Evolutionary conservation across 1,140 invertebrate species (phyloP), one percentile per base, ranked within the genome.

Genomic region (Zaprionus ghesquierei): DNA sequence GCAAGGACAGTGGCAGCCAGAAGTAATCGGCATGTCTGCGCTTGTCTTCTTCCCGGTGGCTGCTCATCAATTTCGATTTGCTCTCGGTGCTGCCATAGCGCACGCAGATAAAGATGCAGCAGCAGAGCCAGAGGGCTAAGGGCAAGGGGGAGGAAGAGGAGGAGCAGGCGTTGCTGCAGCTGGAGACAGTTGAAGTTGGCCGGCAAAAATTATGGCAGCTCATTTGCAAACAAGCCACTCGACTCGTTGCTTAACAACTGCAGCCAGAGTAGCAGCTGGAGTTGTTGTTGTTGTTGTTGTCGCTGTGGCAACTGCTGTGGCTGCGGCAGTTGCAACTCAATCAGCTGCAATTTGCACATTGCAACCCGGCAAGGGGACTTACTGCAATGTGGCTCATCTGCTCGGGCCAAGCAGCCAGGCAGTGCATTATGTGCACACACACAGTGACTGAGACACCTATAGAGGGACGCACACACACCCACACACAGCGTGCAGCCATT

Each of bases 191-290:
- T 41, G 31, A 27, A 46, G 62, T 59, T 54, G 58, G 61, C 55
- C 69, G 56, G 49, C 49, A 65, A 79, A 86, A 86, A 87, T 87
- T 81, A 86, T 86, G 81, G 75, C 69, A 70, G 68, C 78, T 80
- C 81, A 87, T 86, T 86, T 82, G 75, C 81, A 86, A 86, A 86
- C 82, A 87, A 87, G 79, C 75, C 78, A 81, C 77, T 85, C 69
- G 59, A 77, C 53, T 46, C 35, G 50, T 64, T 69, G 64, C 75
- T 77, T 55, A 75, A 61, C 69, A 73, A 73, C 61, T 70, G 53
- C 61, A 18, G 41, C 18, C 15, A 46, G 10, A 49, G 10, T 50
- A 71, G 65, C 54, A 73, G 20, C 20, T 35, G 65, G 33, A 73
- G 58, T n/a, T 35, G 53, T 15, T 66, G 29, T 46, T 69, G 27